Percentiles rank a stretch among this genome's conserved stretches.
phyloP scores from a whole-genome alignment of 92 coral and sea anemone species.

The Zoanthus gigantus region DNA sequence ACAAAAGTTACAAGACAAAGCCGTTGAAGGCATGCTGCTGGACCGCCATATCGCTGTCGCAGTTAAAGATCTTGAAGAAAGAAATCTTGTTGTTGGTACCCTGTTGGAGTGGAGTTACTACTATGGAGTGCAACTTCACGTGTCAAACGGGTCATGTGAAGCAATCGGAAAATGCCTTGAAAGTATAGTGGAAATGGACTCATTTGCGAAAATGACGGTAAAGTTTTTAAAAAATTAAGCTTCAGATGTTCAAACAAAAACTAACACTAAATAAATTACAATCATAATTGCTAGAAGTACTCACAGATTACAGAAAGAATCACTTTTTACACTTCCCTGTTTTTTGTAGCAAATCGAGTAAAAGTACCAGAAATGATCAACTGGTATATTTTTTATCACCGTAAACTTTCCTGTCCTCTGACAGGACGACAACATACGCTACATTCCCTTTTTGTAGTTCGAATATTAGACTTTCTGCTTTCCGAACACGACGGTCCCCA shows the following conservation, averaged over 20 bases:
- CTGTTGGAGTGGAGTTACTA: conserved; percentile 67
- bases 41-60: conserved; percentile 87
- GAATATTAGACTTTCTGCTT: too few relatives aligned
- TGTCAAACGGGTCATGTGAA: conserved; percentile 39
- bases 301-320: too few relatives aligned
- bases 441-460: too few relatives aligned
- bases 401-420: too few relatives aligned
- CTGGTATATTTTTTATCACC: too few relatives aligned
- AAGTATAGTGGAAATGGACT: conserved; percentile 17
- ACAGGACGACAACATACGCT: too few relatives aligned
- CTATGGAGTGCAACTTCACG: conserved; percentile 62
- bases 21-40: conserved; percentile 76
- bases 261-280: not conserved
- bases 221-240: not conserved
- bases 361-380: too few relatives aligned
- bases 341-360: too few relatives aligned
- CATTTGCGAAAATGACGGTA: conserved; percentile 37
- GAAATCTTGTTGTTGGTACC: conserved; percentile 74
- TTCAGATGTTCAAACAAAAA: not conserved
- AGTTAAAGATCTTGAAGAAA: conserved; percentile 17
- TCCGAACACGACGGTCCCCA: too few relatives aligned
- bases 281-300: too few relatives aligned
- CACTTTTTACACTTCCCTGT: too few relatives aligned
- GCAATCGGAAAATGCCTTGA: conserved; percentile 19
- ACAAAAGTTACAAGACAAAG: conserved; percentile 14